Evolutionary conservation across 2,797 vertebrate species (phyloP).

Genomic region (Phrynocephalus vlangalii): DNA sequence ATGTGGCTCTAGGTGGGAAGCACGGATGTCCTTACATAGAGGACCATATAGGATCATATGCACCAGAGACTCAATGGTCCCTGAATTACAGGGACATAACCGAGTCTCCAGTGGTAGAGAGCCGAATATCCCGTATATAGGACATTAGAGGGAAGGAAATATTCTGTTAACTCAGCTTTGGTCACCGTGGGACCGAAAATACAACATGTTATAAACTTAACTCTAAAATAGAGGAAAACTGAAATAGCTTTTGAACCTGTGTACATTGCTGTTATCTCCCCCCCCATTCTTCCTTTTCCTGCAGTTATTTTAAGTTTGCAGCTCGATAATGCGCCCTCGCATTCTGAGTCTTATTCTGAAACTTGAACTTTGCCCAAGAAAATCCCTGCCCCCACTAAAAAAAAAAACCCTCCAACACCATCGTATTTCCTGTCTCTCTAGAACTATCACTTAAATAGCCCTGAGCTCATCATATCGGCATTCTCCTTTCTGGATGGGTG

Average conservation of each 20-base stretch:
- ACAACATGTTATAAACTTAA: no score
- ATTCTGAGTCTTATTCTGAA: not conserved
- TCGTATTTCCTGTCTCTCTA: not conserved
- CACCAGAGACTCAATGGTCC: no score
- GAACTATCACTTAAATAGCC: slow-evolving; percentile 51
- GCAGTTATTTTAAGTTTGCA: not conserved
- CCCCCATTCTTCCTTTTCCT: not conserved
- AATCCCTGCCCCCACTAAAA: not conserved
- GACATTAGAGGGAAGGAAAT: not conserved
- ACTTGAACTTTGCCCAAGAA: not conserved
- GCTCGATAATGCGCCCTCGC: not conserved
- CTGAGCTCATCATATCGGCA: slow-evolving; percentile 73
- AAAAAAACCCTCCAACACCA: not conserved
- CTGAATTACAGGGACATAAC: no score
- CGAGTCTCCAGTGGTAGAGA: no score
- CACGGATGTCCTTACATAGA: no score
- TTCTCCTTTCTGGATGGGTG: slow-evolving; percentile 67
- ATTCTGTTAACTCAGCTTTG: not conserved
- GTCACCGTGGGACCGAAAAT: not conserved
- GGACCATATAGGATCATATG: no score
- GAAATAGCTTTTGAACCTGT: not conserved
- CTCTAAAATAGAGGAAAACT: not conserved
- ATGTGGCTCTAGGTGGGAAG: no score
- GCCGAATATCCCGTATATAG: no score
- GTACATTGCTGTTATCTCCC: not conserved